Conservation (phyloP, 1,140 invertebrate genomes). For the Penaeus chinensis region DNA sequence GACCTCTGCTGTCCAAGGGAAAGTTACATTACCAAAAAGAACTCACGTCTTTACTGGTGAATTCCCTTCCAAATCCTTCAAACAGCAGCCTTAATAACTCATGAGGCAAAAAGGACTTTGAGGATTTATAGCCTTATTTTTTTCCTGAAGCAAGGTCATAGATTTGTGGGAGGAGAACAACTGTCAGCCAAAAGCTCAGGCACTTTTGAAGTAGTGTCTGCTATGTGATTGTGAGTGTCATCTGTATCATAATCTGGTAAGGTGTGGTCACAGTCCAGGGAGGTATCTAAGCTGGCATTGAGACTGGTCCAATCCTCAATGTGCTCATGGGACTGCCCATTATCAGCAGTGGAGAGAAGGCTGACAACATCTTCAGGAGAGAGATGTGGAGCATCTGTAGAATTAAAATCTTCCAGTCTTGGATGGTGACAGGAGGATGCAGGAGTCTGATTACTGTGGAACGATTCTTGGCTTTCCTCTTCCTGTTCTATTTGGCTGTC, state of each 20-base stretch:
- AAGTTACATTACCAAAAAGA: conserved; percentile 29
- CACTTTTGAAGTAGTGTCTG: conserved; percentile 40
- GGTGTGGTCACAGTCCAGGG: conserved; percentile 54
- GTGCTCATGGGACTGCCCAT: conserved; percentile 46
- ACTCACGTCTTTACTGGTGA: conserved; percentile 10
- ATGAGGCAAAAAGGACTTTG: conserved; percentile 7
- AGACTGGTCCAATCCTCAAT: conserved; percentile 56
- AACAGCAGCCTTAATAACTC: conserved; percentile 7
- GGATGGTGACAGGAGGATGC: conserved; percentile 40
- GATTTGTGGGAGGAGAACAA: conserved; percentile 44
- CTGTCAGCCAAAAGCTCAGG: conserved; percentile 26
- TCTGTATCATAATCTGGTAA: conserved; percentile 48
- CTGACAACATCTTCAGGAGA: conserved; percentile 56
- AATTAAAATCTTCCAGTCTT: conserved; percentile 42
- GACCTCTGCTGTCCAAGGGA: conserved; percentile 22
- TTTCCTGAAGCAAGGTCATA: conserved; percentile 57
- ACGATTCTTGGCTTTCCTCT: conserved; percentile 50
- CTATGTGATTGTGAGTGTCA: conserved; percentile 30
- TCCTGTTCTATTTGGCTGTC: conserved; percentile 38
- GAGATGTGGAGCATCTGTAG: conserved; percentile 47
- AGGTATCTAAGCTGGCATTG: conserved; percentile 53
- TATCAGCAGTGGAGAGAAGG: conserved; percentile 50
- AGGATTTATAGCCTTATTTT: conserved; percentile 45
- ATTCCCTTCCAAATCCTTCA: not conserved
- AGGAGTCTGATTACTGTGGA: conserved; percentile 39